A percentile compares a stretch with the other conserved stretches of the same genome.
Evolutionary conservation across 2,888 invertebrate genomes (phyloP).

Genomic region (Nomada fucata): DNA sequence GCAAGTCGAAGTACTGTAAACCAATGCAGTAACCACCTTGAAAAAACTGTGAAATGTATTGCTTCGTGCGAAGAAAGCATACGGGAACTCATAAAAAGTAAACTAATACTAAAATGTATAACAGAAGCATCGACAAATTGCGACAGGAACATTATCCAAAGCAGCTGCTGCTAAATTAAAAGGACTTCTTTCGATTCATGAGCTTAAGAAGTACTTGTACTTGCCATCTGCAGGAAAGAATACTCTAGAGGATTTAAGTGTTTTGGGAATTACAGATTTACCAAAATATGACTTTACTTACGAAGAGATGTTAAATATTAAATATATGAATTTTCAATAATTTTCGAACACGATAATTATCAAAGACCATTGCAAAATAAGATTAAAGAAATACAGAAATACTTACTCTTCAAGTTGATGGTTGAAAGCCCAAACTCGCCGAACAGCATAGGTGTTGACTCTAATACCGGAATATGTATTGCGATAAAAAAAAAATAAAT

Average conservation of each 20-base stretch:
- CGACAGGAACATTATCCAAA: slow-evolving; percentile 55
- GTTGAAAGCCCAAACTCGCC: no score
- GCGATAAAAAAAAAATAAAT: no score
- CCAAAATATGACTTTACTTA: slow-evolving; percentile 77
- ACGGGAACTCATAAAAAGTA: slow-evolving; percentile 68
- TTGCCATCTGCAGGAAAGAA: slow-evolving; percentile 69
- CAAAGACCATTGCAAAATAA: no score
- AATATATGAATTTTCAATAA: slow-evolving; percentile 15
- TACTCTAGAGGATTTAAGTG: slow-evolving; percentile 66
- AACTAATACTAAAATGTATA: slow-evolving; percentile 76
- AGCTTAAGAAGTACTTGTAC: slow-evolving; percentile 74
- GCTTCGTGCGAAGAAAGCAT: slow-evolving; percentile 72
- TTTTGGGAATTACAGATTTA: slow-evolving; percentile 77
- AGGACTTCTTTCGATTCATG: slow-evolving; percentile 69
- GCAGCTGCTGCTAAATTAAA: slow-evolving; percentile 70
- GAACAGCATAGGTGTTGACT: no score
- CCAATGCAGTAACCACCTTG: slow-evolving; percentile 53
- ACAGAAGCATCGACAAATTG: slow-evolving; percentile 62
- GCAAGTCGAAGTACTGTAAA: slow-evolving; percentile 39
- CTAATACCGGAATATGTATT: no score
- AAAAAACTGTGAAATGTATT: slow-evolving; percentile 65
- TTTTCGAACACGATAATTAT: no score
- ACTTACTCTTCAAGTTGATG: no score
- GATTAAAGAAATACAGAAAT: no score
- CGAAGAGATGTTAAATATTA: slow-evolving; percentile 79